These are phyloP conservation scores for Agrypnia vestita DNA, from an alignment of 1,140 invertebrate species.

Conservation along the genomic window DNA sequence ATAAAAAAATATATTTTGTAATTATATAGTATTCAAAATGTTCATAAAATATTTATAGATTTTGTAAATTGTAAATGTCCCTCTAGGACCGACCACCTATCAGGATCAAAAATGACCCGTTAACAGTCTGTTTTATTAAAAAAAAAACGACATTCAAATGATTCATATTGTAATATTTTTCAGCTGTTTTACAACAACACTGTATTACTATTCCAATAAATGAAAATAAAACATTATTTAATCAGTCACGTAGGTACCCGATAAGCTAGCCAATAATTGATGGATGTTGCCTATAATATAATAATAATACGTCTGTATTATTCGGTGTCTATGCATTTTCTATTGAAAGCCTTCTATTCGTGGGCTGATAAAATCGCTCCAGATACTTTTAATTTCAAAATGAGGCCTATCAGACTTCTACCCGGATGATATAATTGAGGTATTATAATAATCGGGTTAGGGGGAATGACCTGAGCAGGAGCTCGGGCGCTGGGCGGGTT, in stretches of 20 bases:
- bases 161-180: no score
- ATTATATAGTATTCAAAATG: no score
- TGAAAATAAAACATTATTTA: no score
- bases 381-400: slow-evolving; percentile 37
- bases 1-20: no score
- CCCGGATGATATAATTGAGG: slow-evolving; percentile 27
- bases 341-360: slow-evolving; percentile 11
- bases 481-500: neutral
- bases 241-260: neutral
- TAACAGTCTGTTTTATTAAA: no score
- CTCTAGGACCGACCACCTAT: no score
- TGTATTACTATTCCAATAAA: no score
- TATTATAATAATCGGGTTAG: slow-evolving; percentile 24
- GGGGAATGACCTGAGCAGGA: slow-evolving; percentile 16
- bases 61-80: no score
- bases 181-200: no score
- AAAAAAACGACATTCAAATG: no score
- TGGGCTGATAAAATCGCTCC: slow-evolving; percentile 29
- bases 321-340: neutral
- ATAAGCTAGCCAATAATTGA: neutral
- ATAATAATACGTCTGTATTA: neutral
- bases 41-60: no score
- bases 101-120: no score
- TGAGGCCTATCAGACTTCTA: slow-evolving; percentile 9
- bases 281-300: neutral